Conservation (phyloP, 2,888 invertebrate genomes). For the Criorhina ranunculi region DNA sequence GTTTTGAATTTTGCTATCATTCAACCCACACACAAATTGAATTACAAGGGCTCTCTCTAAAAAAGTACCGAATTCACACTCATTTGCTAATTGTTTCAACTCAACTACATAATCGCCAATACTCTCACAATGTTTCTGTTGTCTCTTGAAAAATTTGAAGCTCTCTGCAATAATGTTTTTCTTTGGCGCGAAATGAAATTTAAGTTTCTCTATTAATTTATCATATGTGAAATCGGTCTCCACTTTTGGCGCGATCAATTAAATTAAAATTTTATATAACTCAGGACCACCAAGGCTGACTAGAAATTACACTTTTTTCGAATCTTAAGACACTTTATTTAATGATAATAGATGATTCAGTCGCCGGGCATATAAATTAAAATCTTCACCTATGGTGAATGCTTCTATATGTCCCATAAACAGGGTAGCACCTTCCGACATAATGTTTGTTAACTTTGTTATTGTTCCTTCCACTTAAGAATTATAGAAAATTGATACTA, state of each 20-base stretch:
- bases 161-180: slow-evolving; percentile 3
- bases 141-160: slow-evolving; percentile 12
- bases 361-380: slow-evolving; percentile 23
- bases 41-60: slow-evolving; percentile 12
- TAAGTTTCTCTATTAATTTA: slow-evolving; percentile 12
- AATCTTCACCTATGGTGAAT: slow-evolving; percentile 20
- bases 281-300: slow-evolving; percentile 20
- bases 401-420: slow-evolving; percentile 25
- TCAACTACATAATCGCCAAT: slow-evolving; percentile 14
- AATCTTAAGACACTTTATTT: slow-evolving; percentile 4
- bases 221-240: slow-evolving; percentile 14
- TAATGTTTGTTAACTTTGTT: neutral
- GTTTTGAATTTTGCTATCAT: neutral
- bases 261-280: slow-evolving; percentile 13
- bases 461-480: neutral
- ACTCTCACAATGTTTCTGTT: neutral
- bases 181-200: slow-evolving; percentile 25
- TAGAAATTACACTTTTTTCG: slow-evolving; percentile 14
- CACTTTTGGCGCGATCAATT: slow-evolving; percentile 27
- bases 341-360: slow-evolving; percentile 17
- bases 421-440: neutral
- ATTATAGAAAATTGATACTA: slow-evolving; percentile 4
- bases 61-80: slow-evolving; percentile 6
- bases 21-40: neutral
- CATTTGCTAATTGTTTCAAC: slow-evolving; percentile 17